Conservation (phyloP, 2,888 invertebrate genomes). For the Bellardia pandia region DNA sequence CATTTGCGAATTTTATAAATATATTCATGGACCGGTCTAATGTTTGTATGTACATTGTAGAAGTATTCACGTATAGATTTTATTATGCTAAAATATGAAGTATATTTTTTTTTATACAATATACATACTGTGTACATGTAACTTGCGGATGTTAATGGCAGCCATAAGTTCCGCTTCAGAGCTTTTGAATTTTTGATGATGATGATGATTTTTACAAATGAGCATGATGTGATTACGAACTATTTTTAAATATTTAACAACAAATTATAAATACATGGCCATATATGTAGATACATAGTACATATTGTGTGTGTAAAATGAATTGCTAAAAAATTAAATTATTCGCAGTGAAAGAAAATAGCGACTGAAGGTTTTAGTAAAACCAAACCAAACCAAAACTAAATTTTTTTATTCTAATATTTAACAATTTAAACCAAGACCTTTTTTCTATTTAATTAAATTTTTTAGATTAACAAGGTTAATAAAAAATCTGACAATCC, state of each 20-base stretch:
- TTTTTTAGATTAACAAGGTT: not conserved
- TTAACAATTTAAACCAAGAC: not conserved
- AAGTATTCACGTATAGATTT: not conserved
- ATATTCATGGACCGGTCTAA: too few species aligned
- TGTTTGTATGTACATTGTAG: not conserved
- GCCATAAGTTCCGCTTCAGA: conserved; percentile 58
- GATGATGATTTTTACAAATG: conserved; percentile 15
- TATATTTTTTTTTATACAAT: too few species aligned
- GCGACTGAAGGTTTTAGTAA: too few species aligned
- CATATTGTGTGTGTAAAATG: not conserved
- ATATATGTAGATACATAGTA: not conserved
- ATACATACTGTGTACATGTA: not conserved
- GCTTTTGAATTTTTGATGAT: conserved; percentile 49
- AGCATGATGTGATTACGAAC: not conserved
- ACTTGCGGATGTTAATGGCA: conserved; percentile 51
- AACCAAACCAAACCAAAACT: too few species aligned
- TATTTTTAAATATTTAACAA: not conserved
- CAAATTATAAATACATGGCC: conserved; percentile 9
- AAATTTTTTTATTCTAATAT: too few species aligned
- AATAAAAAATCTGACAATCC: not conserved
- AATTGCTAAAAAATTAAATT: not conserved
- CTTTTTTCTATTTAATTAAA: not conserved
- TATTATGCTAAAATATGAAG: not conserved
- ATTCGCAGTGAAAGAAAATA: not conserved
- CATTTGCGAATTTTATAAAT: too few species aligned